phyloP scores from a whole-genome alignment of 1,140 invertebrate genomes.

The Trichogramma pretiosum region DNA sequence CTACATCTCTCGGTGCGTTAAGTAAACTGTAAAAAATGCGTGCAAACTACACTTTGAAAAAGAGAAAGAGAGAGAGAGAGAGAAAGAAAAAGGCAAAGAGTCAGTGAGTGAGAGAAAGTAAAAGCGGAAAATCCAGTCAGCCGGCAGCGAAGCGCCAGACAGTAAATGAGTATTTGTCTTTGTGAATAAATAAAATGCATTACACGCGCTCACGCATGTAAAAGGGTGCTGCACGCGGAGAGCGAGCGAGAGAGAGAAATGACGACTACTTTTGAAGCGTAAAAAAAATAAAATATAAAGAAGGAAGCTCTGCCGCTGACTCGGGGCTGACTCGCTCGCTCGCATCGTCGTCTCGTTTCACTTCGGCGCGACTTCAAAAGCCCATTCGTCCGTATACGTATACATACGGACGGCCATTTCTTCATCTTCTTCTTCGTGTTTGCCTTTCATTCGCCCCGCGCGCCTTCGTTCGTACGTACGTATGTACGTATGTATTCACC shows the following conservation, averaged over 20 bases:
- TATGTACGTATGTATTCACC: neutral
- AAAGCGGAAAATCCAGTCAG: slow-evolving; percentile 2
- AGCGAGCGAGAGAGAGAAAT: neutral
- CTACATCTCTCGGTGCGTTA: too few relatives aligned
- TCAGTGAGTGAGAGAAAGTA: slow-evolving; percentile 9
- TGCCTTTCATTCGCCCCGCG: slow-evolving; percentile 14
- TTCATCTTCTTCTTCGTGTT: slow-evolving; percentile 8
- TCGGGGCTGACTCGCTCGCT: too few relatives aligned
- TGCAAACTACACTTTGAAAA: too few relatives aligned
- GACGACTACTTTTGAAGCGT: neutral
- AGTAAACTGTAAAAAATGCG: too few relatives aligned
- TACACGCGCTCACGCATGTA: slow-evolving; percentile 27
- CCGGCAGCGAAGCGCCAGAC: slow-evolving; percentile 22
- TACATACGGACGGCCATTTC: too few relatives aligned
- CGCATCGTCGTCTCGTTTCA: neutral
- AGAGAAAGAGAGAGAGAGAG: slow-evolving; percentile 14
- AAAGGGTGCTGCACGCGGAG: neutral
- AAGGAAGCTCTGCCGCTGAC: neutral
- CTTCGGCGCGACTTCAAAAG: too few relatives aligned
- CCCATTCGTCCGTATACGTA: too few relatives aligned
- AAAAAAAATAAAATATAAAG: neutral
- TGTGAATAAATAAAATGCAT: slow-evolving; percentile 47
- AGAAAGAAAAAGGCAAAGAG: too few relatives aligned
- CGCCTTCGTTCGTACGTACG: neutral
- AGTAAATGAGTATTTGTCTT: slow-evolving; percentile 44